Base-by-base conservation (phyloP, 92 coral and sea anemone genomes). In the Bergia sp. region DNA sequence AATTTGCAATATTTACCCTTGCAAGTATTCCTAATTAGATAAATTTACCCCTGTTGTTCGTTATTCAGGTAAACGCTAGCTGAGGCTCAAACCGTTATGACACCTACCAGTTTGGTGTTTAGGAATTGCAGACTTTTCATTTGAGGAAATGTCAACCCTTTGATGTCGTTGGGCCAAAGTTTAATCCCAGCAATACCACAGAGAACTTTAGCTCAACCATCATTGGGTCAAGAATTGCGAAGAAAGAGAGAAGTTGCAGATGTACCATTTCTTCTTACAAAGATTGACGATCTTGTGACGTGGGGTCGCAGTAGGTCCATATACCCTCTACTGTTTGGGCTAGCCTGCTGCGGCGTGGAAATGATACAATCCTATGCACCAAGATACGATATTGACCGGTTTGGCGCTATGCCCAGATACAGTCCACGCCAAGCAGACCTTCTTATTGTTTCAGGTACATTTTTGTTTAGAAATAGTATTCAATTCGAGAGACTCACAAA, bases 301-400 rank as follows among this genome's bases (percentile, higher is more conserved):
- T 81, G 85, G 85, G 85, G 85, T 3, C 85, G 85, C 44, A 81
- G 85, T 5, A 58, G 85, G 38, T 81, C 85, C 1, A 66, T 81
- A 6, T 81, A 81, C 13, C 85, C 85, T 80, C 73, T 81, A 43
- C 71, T 81, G 74, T 81, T 81, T 66, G 85, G 85, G 7, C 85
- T 81, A 0, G 85, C 85, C 7, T 81, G 85, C 74, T 81, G 85
- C 20, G 74, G 85, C 12, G 85, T 81, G 49, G 85, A 81, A 20
- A 81, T 81, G 85, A 81, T 81, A 74, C 85, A 81, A 21, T 81
- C 39, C 38, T 81, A 81, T 64, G 85, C 85, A 39, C 74, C 85
- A 15, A 57, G 85, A 37, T 81, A 81, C 37, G 85, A 81, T 38
- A 81, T 18, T 37, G 85, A 81, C 37, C 73, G 85, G 37, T 81